phyloP scores from a whole-genome alignment of 2,888 invertebrate genomes.

The Heliconius hortense region DNA sequence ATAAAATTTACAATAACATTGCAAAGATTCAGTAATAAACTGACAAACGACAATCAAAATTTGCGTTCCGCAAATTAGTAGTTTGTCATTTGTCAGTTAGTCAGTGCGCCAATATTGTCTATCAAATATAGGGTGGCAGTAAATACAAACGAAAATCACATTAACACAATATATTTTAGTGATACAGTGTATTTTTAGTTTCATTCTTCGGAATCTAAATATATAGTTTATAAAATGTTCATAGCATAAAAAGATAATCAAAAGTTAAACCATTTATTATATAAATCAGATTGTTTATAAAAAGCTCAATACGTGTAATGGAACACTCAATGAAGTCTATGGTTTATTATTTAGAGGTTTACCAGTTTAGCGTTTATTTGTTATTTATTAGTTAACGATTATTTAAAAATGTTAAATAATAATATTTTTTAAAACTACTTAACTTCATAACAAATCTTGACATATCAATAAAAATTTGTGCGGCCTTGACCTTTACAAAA shows the following conservation, averaged over 20 bases:
- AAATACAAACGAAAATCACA: not conserved
- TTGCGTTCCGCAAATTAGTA: too few relatives aligned
- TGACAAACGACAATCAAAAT: slow-evolving; percentile 19
- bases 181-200: too few relatives aligned
- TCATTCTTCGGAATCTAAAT: too few relatives aligned
- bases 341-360: not conserved
- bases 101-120: not conserved
- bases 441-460: not conserved
- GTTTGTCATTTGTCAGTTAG: too few relatives aligned
- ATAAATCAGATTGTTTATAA: too few relatives aligned
- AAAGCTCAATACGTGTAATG: not conserved
- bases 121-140: not conserved
- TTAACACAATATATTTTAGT: too few relatives aligned
- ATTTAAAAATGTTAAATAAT: not conserved
- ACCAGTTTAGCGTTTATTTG: not conserved
- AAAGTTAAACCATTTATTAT: too few relatives aligned
- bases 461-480: slow-evolving; percentile 1
- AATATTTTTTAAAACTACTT: not conserved
- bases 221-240: too few relatives aligned
- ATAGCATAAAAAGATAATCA: too few relatives aligned
- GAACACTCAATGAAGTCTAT: not conserved
- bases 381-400: not conserved
- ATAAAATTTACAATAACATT: not conserved
- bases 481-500: slow-evolving; percentile 47
- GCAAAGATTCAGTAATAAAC: not conserved